Evolutionary conservation across 2,113 vertebrate genomes (phyloP), one percentile per base, ranked within the genome.

Genomic region (Muntiacus muntjak): DNA sequence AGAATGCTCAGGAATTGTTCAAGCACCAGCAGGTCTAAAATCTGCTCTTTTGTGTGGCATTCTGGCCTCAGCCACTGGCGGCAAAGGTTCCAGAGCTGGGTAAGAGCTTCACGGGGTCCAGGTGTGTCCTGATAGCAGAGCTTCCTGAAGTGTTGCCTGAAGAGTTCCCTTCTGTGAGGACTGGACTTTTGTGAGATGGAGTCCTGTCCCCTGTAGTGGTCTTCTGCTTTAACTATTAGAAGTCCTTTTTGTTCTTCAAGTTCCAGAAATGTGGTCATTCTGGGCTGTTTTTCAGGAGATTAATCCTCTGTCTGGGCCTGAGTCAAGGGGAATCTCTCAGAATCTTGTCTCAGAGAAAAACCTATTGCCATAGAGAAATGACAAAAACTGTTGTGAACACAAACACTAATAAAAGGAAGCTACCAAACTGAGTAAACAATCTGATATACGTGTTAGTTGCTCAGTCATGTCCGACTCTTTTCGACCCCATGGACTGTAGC

Each of bases 1-100:
- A 98, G 95, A 54, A 95, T 97, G 62, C 43, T 97, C 76, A 95
- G 58, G 94, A 97, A 95, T 82, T 96, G 96, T 15, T 95, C 95
- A 43, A 97, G 94, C 89, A 96, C 95, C 54, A 97, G 81, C n/a
- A 95, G 40, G 47, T 98, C 97, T 47, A 96, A n/a, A 57, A 97
- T 95, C 87, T 96, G 94, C 93, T 96, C 97, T 87, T 97, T 97
- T 83, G 95, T 96, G 50, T 97, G 87, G 58, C 36, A 25, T 13
- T 97, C 94, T 4, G 97, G 97, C 52, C 89, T 78, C 36, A 96
- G 92, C 97, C 97, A 97, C 89, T 74, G 94, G 40, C 58, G 14
- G 89, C 97, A 93, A 3, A 95, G 95, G 15, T 83, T 85, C 74
- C 89, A 23, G 45, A 97, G 97, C 87, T 40, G 96, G n/a, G 40